Percentiles rank a stretch among this genome's conserved stretches.
Conservation (phyloP, 2,888 invertebrate species). For the Cheiracanthium punctorium region DNA sequence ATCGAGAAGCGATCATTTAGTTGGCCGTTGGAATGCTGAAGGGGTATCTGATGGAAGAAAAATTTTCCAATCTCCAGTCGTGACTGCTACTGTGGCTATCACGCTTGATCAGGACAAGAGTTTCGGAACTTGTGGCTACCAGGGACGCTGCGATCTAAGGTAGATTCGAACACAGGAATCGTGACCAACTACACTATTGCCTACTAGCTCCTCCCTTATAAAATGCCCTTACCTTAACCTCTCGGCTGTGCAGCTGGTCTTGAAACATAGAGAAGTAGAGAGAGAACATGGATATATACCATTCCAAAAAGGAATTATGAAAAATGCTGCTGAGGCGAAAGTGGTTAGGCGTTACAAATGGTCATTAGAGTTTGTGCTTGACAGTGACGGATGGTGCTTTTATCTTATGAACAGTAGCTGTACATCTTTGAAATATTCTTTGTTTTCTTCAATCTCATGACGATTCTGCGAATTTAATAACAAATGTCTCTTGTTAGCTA, state of each 20-base stretch:
- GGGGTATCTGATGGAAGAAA: conserved; percentile 57
- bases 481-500: not conserved
- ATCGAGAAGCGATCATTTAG: conserved; percentile 35
- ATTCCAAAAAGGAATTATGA: conserved; percentile 59
- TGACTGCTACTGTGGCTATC: conserved; percentile 61
- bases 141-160: conserved; percentile 27
- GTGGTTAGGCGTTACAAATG: conserved; percentile 58
- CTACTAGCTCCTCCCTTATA: conserved; percentile 34
- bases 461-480: not conserved
- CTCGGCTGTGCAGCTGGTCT: conserved; percentile 40
- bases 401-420: conserved; percentile 47
- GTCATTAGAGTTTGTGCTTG: conserved; percentile 56
- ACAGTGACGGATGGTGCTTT: conserved; percentile 52
- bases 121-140: conserved; percentile 19
- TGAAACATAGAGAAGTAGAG: conserved; percentile 15
- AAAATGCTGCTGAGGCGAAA: conserved; percentile 59
- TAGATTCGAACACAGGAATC: conserved; percentile 41
- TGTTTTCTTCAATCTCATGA: conserved; percentile 11
- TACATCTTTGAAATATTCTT: conserved; percentile 28
- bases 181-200: conserved; percentile 56
- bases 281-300: conserved; percentile 37
- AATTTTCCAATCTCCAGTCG: conserved; percentile 37
- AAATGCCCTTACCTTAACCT: conserved; percentile 42
- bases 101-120: conserved; percentile 29
- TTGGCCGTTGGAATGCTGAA: conserved; percentile 43